These are phyloP conservation scores for Drosophila varians DNA, from an alignment of 1,140 invertebrate genomes.

Conservation along the genomic window DNA sequence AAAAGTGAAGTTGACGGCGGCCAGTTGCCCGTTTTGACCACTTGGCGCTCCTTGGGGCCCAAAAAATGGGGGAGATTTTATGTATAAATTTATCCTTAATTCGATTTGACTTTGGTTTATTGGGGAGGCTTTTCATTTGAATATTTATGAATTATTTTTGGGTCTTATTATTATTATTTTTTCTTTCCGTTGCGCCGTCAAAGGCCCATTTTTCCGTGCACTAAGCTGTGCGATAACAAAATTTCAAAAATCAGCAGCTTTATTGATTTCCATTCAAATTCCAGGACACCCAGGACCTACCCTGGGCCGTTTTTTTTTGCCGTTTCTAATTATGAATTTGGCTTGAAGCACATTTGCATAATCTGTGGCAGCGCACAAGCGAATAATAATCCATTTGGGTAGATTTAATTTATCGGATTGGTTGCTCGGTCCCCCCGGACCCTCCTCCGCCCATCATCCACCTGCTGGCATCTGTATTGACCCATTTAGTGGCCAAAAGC, in stretches of 20 bases:
- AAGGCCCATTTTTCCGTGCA: background rate
- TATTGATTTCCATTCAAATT: constrained; percentile 25
- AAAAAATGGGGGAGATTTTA: constrained; percentile 30
- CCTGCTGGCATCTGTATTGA: constrained; percentile 15
- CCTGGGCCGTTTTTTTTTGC: background rate
- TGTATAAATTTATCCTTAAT: constrained; percentile 71
- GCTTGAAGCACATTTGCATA: constrained; percentile 23
- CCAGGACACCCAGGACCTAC: background rate
- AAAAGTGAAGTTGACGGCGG: constrained; percentile 66
- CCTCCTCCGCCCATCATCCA: background rate
- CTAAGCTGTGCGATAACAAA: constrained; percentile 12
- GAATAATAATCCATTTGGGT: constrained; percentile 23
- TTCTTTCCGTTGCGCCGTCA: constrained; percentile 2
- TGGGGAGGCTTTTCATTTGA: constrained; percentile 68
- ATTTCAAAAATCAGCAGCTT: constrained; percentile 18
- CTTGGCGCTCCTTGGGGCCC: constrained; percentile 18
- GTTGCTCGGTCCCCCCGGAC: background rate
- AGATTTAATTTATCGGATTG: constrained; percentile 27
- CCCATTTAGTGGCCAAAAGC: constrained; percentile 17
- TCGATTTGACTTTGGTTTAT: constrained; percentile 58
- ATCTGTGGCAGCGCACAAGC: constrained; percentile 15
- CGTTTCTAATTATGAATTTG: constrained; percentile 29
- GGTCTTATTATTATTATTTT: constrained; percentile 5
- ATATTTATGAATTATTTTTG: constrained; percentile 68
- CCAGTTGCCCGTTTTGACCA: constrained; percentile 42